Evolutionary conservation across 2,113 vertebrate genomes (phyloP).

Genomic region (Osmerus mordax): DNA sequence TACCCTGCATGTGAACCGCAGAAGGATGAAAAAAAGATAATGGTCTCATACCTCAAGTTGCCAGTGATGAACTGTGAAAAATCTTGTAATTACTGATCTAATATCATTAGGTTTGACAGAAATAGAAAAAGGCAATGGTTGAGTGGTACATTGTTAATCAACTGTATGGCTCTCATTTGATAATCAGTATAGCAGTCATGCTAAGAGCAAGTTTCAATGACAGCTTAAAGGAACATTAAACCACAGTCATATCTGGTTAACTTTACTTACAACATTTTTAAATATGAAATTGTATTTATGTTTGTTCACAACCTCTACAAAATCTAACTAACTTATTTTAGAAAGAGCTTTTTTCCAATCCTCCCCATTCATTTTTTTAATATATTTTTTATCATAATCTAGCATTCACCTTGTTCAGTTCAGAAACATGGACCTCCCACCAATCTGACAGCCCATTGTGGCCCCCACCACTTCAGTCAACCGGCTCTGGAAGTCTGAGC

Average conservation of each 20-base stretch:
- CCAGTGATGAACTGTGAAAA: constrained; percentile 75
- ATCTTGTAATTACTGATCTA: constrained; percentile 78
- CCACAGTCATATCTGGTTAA: constrained; percentile 69
- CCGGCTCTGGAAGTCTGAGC: background rate
- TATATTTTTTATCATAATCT: no score
- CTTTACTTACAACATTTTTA: constrained; percentile 63
- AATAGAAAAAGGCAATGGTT: constrained; percentile 76
- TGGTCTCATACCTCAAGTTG: constrained; percentile 76
- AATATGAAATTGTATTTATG: constrained; percentile 53
- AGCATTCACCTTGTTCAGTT: no score
- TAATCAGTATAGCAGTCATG: constrained; percentile 65
- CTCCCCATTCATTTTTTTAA: no score
- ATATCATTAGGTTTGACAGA: constrained; percentile 76
- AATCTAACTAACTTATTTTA: background rate
- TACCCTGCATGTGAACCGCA: constrained; percentile 16
- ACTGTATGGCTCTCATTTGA: constrained; percentile 53
- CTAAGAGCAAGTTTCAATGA: constrained; percentile 64
- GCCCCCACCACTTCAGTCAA: constrained; percentile 1
- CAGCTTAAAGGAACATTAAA: constrained; percentile 78
- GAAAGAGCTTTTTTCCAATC: no score
- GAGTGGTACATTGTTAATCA: constrained; percentile 77
- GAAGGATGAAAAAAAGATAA: constrained; percentile 73
- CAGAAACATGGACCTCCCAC: background rate
- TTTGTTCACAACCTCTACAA: background rate
- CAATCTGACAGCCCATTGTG: background rate